Evolutionary conservation across 2,113 vertebrate species (phyloP).

Genomic region (Aviceda subcristata): DNA sequence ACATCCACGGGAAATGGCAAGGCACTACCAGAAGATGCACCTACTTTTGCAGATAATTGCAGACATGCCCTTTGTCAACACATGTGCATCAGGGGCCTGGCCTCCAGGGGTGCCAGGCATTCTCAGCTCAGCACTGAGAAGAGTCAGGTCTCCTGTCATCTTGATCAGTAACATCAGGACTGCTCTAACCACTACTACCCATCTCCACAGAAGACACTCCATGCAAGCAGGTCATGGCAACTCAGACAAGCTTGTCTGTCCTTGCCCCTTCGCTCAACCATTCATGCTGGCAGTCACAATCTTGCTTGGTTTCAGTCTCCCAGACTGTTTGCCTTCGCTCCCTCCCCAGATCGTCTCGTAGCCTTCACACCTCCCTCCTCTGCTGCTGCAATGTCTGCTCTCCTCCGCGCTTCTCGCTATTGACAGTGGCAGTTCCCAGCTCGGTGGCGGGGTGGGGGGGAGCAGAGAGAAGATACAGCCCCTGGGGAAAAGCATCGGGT

Average conservation of each 20-base stretch:
- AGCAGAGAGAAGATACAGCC: not conserved
- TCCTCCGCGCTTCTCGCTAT: not conserved
- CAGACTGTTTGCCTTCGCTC: constrained; percentile 16
- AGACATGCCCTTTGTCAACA: not conserved
- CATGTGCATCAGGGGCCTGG: not conserved
- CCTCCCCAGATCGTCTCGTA: not conserved
- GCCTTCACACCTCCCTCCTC: constrained; percentile 42
- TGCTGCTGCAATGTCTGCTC: not conserved
- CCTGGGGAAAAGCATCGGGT: not conserved
- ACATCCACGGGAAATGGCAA: rapidly evolving
- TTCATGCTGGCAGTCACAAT: not conserved
- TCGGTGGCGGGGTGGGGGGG: rapidly evolving
- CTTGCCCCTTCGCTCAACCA: not conserved
- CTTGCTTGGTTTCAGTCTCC: not conserved
- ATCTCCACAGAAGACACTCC: not conserved
- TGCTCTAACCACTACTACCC: not conserved
- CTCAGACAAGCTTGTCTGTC: not conserved
- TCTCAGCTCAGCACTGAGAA: not conserved
- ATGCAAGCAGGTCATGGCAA: not conserved
- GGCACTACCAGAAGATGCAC: not conserved
- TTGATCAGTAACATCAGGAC: not conserved
- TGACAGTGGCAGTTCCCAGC: not conserved
- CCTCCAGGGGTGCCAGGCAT: not conserved
- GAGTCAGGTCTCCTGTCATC: not conserved
- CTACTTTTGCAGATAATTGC: not conserved